Conservation (phyloP, 2,888 invertebrate genomes). For the Cybosia mesomella region DNA sequence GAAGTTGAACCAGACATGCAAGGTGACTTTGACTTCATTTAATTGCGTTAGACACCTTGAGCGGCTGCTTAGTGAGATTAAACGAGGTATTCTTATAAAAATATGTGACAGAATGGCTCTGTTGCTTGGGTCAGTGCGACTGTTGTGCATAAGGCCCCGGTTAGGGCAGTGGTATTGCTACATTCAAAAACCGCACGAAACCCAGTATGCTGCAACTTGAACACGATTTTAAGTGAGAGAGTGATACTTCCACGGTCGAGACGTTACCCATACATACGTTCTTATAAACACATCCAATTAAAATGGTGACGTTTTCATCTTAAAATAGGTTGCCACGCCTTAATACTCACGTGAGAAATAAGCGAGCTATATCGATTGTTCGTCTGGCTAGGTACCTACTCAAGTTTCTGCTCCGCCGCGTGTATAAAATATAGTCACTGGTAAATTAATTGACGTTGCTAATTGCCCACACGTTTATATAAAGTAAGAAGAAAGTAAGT, state of each 20-base stretch:
- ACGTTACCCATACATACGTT: background rate
- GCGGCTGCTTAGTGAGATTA: background rate
- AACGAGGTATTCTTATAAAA: background rate
- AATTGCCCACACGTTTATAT: slow-evolving; percentile 9
- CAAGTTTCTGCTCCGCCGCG: slow-evolving; percentile 6
- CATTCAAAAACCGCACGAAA: background rate
- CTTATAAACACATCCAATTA: slow-evolving; percentile 9
- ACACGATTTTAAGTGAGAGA: background rate
- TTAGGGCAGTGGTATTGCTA: too few species aligned
- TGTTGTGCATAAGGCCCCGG: too few species aligned
- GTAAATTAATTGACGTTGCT: slow-evolving; percentile 11
- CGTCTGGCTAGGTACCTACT: slow-evolving; percentile 8
- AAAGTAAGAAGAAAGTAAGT: background rate
- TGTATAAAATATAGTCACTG: slow-evolving; percentile 7
- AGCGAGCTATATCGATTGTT: slow-evolving; percentile 29
- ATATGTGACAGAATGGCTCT: background rate
- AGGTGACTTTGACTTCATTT: background rate
- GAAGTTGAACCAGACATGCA: background rate
- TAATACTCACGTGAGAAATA: slow-evolving; percentile 19
- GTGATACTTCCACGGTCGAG: background rate
- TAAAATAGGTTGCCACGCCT: slow-evolving; percentile 29
- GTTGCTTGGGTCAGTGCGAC: too few species aligned
- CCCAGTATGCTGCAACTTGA: background rate
- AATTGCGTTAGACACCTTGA: background rate
- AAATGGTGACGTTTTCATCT: slow-evolving; percentile 25